phyloP scores from a whole-genome alignment of 1,140 invertebrate genomes.

The Potamilus streckersoni region DNA sequence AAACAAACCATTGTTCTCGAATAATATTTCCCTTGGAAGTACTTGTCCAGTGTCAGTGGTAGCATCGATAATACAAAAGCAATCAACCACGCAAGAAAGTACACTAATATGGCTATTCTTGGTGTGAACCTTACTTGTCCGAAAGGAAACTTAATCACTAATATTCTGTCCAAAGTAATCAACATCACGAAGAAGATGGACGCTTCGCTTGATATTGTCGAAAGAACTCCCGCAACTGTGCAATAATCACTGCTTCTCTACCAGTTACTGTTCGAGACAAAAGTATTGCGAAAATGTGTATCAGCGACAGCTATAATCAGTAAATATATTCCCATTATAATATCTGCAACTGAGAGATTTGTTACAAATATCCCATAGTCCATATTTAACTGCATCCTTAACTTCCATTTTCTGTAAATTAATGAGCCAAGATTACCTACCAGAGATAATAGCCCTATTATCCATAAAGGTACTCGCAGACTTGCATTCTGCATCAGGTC shows the following conservation, averaged over 20 bases:
- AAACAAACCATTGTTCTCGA: conserved; percentile 31
- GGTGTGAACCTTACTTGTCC: conserved; percentile 12
- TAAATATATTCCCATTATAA: conserved; percentile 52
- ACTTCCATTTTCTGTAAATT: conserved; percentile 3
- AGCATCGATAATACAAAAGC: conserved; percentile 22
- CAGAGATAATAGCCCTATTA: conserved; percentile 11
- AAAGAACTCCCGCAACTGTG: conserved; percentile 39
- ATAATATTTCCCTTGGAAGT: conserved; percentile 28
- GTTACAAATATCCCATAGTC: conserved; percentile 30
- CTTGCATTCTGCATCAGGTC: conserved; percentile 18
- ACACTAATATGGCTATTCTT: background rate
- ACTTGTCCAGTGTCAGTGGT: conserved; percentile 24
- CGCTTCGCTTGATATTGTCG: conserved; percentile 47
- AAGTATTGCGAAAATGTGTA: conserved; percentile 37
- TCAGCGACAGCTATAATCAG: conserved; percentile 39
- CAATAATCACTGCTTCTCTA: conserved; percentile 43
- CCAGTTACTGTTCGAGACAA: conserved; percentile 34
- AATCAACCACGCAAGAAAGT: conserved; percentile 23
- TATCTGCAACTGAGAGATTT: conserved; percentile 42
- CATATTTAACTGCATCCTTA: background rate
- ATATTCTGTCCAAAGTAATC: conserved; percentile 45
- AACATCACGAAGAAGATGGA: conserved; percentile 40
- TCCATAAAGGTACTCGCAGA: conserved; percentile 31
- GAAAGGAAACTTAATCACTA: conserved; percentile 49
- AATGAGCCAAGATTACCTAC: conserved; percentile 20